Base-by-base conservation (phyloP, 2,888 invertebrate genomes). In the Lumbricus terrestris region DNA sequence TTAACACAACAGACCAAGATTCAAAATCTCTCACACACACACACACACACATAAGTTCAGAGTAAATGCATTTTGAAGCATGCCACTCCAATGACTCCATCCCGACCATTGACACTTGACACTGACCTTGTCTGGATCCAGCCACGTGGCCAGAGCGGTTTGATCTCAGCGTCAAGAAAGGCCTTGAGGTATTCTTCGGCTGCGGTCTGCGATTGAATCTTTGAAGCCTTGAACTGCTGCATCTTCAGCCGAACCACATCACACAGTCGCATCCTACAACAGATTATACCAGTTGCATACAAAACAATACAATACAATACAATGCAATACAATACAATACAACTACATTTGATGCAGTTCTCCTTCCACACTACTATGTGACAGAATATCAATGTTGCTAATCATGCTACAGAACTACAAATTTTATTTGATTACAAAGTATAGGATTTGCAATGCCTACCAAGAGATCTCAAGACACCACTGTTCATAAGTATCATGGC, bases 61-160 rank as follows among this genome's bases (percentile, higher is more conserved):
- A 29, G 69, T n/a, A n/a, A n/a, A 29, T 69, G 29, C 69, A 69
- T 69, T 29, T 69, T n/a, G 69, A 29, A n/a, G 11, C 8, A 11
- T 8, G 69, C 69, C 69, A 69, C 29, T 69, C n/a, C n/a, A n/a
- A n/a, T n/a, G 29, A 69, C 29, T 69, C n/a, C n/a, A n/a, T n/a
- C 92, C 91, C 91, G 82, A 90, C 29, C 69, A 8, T n/a, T 69
- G 69, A n/a, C 13, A 8, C 69, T n/a, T 69, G 69, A n/a, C 13
- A 8, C 69, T 69, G 54, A 89, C 47, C 90, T 93, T 93, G 96
- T 95, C 91, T 96, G 95, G 94, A 97, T 96, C 95, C 96, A 97
- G 33, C 97, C 97, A 88, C 95, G 94, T 8, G 97, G 97, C 96
- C 97, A 97, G 69, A 97, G 94, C 54, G 96, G 96, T 94, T 96